Evolutionary conservation across 2,113 vertebrate species (phyloP).

Genomic region (Etia nguti): DNA sequence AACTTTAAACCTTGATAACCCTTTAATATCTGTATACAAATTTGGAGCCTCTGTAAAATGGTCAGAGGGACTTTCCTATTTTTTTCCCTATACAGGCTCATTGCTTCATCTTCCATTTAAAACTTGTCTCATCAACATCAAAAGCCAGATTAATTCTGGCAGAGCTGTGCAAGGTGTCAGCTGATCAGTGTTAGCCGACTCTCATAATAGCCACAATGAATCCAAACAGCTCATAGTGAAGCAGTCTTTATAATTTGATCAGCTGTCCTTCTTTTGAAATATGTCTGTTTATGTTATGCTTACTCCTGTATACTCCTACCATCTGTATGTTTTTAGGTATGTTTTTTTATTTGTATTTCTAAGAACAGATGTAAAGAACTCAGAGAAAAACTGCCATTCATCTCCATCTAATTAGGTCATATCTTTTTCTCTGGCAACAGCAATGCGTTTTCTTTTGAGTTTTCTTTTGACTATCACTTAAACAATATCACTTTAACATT

Average conservation of each 20-base stretch:
- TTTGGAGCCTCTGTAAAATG: background rate
- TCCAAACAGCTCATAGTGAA: background rate
- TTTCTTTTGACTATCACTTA: background rate
- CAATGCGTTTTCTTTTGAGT: background rate
- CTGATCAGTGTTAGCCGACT: slow-evolving; percentile 1
- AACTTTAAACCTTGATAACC: background rate
- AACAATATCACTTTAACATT: background rate
- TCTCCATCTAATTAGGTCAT: background rate
- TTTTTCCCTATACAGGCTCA: background rate
- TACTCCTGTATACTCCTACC: background rate
- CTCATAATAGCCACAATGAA: background rate
- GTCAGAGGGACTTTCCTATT: background rate
- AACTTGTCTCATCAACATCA: slow-evolving; percentile 3
- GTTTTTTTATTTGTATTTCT: background rate
- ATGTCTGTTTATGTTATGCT: background rate
- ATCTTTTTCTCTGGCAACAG: background rate
- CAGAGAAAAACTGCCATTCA: background rate
- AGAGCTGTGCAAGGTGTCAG: background rate
- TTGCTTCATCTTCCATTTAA: background rate
- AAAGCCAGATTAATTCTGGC: slow-evolving; percentile 8
- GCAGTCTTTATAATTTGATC: background rate
- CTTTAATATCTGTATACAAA: background rate
- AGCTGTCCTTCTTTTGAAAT: background rate
- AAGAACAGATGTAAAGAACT: background rate
- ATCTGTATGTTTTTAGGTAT: background rate